Evolutionary conservation across 2,888 invertebrate genomes (phyloP).

Genomic region (Himalopsyche anomala): DNA sequence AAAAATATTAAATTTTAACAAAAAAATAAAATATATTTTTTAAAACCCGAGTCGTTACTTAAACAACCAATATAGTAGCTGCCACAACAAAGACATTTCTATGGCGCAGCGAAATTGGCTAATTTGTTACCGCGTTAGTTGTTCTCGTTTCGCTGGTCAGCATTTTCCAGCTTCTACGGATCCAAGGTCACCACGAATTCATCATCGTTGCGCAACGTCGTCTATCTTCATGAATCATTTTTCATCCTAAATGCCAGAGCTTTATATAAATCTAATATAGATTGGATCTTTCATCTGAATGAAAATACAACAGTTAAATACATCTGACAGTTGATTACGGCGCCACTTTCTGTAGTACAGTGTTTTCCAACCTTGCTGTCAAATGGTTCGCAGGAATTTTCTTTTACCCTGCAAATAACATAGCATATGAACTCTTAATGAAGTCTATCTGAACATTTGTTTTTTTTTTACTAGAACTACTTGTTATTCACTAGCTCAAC

Average conservation of each 20-base stretch:
- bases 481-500: too few relatives aligned
- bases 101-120: conserved; percentile 22
- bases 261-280: neutral
- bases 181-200: conserved; percentile 34
- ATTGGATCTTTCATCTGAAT: neutral
- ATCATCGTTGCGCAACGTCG: neutral
- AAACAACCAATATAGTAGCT: neutral
- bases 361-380: too few relatives aligned
- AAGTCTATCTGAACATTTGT: too few relatives aligned
- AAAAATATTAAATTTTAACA: too few relatives aligned
- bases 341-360: neutral
- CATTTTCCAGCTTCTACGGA: neutral
- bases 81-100: conserved; percentile 20
- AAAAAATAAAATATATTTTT: too few relatives aligned
- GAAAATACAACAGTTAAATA: neutral
- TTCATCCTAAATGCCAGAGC: neutral
- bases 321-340: neutral
- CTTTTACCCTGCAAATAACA: too few relatives aligned
- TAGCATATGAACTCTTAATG: too few relatives aligned
- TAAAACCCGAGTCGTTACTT: neutral
- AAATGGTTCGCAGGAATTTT: too few relatives aligned
- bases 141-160: conserved; percentile 22
- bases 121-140: conserved; percentile 10
- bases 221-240: conserved; percentile 3
- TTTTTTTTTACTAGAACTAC: too few relatives aligned